Evolutionary conservation across 1,140 invertebrate species (phyloP).

Genomic region (Lerema accius): DNA sequence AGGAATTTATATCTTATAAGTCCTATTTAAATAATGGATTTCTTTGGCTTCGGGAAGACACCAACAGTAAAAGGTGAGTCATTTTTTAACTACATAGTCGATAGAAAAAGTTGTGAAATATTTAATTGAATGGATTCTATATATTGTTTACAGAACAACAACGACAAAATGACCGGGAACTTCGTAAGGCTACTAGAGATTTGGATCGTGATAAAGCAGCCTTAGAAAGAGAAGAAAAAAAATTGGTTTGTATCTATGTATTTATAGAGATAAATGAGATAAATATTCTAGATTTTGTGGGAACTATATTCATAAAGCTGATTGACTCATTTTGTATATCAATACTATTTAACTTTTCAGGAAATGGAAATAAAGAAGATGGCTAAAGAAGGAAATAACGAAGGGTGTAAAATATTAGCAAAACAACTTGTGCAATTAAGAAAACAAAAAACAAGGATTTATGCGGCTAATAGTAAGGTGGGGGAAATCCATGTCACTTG

Average conservation of each 20-base stretch:
- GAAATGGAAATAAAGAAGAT: slow-evolving; percentile 95
- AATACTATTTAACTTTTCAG: no score
- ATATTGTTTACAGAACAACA: slow-evolving; percentile 88
- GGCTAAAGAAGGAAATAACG: slow-evolving; percentile 93
- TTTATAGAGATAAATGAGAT: no score
- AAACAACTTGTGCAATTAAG: slow-evolving; percentile 94
- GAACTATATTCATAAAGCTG: no score
- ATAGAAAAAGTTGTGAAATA: neutral
- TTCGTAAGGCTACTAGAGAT: slow-evolving; percentile 91
- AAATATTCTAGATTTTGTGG: no score
- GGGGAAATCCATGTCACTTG: slow-evolving; percentile 34
- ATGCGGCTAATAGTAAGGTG: slow-evolving; percentile 89
- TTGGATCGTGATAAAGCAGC: slow-evolving; percentile 91
- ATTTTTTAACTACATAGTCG: slow-evolving; percentile 9
- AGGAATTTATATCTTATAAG: neutral
- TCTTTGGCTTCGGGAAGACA: slow-evolving; percentile 83
- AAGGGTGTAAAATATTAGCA: slow-evolving; percentile 91
- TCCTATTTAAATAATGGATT: slow-evolving; percentile 61
- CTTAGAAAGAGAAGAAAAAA: slow-evolving; percentile 94
- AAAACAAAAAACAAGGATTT: slow-evolving; percentile 93
- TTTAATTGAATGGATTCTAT: neutral
- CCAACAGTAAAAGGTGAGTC: slow-evolving; percentile 83
- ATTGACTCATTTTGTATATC: no score
- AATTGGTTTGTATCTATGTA: slow-evolving; percentile 85
- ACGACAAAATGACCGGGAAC: slow-evolving; percentile 89